A percentile compares a stretch with the other conserved stretches of the same genome.
phyloP scores from a whole-genome alignment of 2,797 vertebrate species.

The Psittacula echo region DNA sequence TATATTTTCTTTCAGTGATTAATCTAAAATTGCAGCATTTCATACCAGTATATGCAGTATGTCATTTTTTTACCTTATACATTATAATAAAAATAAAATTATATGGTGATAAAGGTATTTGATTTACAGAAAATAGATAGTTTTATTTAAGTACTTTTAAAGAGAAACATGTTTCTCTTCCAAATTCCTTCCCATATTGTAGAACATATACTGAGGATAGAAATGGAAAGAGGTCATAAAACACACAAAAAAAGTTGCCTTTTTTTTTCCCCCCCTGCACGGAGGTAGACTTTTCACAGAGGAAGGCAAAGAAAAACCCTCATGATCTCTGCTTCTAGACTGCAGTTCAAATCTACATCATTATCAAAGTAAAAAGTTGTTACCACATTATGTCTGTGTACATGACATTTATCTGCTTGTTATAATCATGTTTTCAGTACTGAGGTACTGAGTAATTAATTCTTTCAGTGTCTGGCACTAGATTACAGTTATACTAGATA shows the following conservation, averaged over 20 bases:
- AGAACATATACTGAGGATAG: background rate
- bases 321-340: background rate
- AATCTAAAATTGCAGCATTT: slow-evolving; percentile 37
- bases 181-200: background rate
- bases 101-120: background rate
- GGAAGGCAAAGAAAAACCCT: background rate
- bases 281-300: background rate
- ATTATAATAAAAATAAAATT: background rate
- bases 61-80: background rate
- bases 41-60: background rate
- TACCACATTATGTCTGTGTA: slow-evolving; percentile 20
- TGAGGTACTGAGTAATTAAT: slow-evolving; percentile 48
- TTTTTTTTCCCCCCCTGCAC: background rate
- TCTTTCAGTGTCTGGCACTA: slow-evolving; percentile 17
- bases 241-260: background rate
- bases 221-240: background rate
- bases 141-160: background rate
- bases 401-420: slow-evolving; percentile 56
- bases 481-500: background rate
- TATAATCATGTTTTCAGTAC: slow-evolving; percentile 40
- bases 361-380: slow-evolving; percentile 37
- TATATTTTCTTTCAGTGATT: slow-evolving; percentile 40
- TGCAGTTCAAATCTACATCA: background rate
- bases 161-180: background rate
- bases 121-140: background rate